phyloP scores from a whole-genome alignment of 1,140 invertebrate species.

The Antheraea pernyi region DNA sequence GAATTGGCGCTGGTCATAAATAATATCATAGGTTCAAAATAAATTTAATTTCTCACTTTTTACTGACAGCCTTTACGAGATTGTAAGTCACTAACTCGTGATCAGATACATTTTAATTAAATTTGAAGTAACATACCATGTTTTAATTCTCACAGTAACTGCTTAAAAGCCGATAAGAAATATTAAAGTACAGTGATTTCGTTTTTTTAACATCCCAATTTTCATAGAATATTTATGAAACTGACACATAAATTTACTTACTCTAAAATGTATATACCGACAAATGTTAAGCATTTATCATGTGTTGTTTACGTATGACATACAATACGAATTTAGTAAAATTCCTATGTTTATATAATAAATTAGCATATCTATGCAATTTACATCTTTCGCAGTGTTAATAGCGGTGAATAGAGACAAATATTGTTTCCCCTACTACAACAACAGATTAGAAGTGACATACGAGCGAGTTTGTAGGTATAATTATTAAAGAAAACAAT shows the following conservation, averaged over 20 bases:
- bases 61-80: no score
- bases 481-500: no score
- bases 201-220: not conserved
- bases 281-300: not conserved
- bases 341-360: slow-evolving; percentile 21
- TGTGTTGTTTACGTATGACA: not conserved
- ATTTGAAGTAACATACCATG: no score
- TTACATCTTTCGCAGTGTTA: slow-evolving; percentile 12
- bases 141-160: no score
- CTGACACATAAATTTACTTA: not conserved
- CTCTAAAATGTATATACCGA: not conserved
- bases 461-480: not conserved
- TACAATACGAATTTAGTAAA: slow-evolving; percentile 17
- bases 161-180: no score
- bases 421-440: not conserved
- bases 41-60: no score
- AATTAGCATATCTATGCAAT: slow-evolving; percentile 21
- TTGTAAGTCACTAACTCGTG: no score
- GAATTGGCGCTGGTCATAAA: no score
- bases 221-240: not conserved
- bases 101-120: no score
- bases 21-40: no score
- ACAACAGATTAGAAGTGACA: not conserved
- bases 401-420: not conserved
- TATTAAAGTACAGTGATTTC: not conserved